A percentile compares a stretch with the other conserved stretches of the same genome.
Conservation (phyloP, 92 coral and sea anemone species). For the Porites evermanni region DNA sequence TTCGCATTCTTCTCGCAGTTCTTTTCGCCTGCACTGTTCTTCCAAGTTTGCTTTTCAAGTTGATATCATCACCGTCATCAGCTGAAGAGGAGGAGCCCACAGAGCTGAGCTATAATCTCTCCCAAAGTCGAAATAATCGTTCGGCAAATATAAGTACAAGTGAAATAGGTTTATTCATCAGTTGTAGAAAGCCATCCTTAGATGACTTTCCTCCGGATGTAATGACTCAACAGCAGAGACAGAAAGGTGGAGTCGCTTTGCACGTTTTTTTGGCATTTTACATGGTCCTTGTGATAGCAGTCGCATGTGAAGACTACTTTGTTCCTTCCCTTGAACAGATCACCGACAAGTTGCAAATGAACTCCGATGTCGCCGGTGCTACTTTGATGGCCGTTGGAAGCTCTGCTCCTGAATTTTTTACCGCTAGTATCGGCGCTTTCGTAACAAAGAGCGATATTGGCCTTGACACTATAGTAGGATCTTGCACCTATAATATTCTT, state of each 20-base stretch:
- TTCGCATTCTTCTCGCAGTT: conserved; percentile 35
- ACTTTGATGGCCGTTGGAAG: conserved; percentile 93
- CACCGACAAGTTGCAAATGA: conserved; percentile 64
- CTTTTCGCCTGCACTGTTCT: conserved; percentile 62
- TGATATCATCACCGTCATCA: background rate
- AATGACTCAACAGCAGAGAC: conserved; percentile 75
- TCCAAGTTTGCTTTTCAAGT: conserved; percentile 62
- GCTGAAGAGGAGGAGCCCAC: background rate
- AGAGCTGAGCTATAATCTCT: no score
- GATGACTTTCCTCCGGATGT: conserved; percentile 80
- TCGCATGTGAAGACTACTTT: conserved; percentile 80
- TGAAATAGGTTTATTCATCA: background rate
- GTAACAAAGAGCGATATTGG: conserved; percentile 86
- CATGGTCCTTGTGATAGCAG: conserved; percentile 77
- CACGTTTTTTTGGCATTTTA: conserved; percentile 68
- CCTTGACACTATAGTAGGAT: conserved; percentile 83
- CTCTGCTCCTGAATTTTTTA: conserved; percentile 85
- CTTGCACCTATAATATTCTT: conserved; percentile 84
- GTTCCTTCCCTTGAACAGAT: conserved; percentile 77
- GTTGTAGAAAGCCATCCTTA: conserved; percentile 84
- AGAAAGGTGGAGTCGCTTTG: conserved; percentile 55
- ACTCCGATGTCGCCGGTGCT: conserved; percentile 84
- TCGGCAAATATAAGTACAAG: no score
- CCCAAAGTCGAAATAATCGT: no score
- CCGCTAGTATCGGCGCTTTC: conserved; percentile 79